Percentiles rank a stretch among this genome's conserved stretches.
Evolutionary conservation across 1,140 invertebrate genomes (phyloP).

Genomic region (Wiebesia pumilae): DNA sequence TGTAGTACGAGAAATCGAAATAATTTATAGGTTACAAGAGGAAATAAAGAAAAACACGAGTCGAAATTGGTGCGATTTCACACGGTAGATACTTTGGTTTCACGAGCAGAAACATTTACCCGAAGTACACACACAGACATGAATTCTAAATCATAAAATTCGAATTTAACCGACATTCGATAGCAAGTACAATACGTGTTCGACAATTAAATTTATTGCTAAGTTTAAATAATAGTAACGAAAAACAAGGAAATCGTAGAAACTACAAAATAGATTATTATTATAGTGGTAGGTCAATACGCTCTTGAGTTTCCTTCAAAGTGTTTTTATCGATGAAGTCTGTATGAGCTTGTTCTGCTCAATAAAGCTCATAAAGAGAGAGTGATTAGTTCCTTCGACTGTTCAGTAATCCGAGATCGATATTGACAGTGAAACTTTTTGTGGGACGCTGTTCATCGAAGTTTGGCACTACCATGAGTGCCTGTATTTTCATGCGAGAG

Average conservation of each 20-base stretch:
- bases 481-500: neutral
- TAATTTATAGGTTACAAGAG: neutral
- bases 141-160: neutral
- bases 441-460: neutral
- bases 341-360: neutral
- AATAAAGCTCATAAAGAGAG: neutral
- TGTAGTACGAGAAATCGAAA: neutral
- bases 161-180: neutral
- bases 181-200: neutral
- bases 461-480: neutral
- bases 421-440: neutral
- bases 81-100: neutral
- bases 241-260: neutral
- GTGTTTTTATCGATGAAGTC: neutral
- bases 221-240: neutral
- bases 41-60: neutral
- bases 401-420: neutral
- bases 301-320: neutral
- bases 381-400: constrained; percentile 2
- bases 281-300: neutral
- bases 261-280: neutral
- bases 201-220: neutral
- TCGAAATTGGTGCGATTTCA: neutral
- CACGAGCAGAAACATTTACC: neutral
- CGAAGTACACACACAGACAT: neutral